A percentile compares a stretch with the other conserved stretches of the same genome.
Evolutionary conservation across 1,140 invertebrate species (phyloP).

Genomic region (Heliconius hewitsoni): DNA sequence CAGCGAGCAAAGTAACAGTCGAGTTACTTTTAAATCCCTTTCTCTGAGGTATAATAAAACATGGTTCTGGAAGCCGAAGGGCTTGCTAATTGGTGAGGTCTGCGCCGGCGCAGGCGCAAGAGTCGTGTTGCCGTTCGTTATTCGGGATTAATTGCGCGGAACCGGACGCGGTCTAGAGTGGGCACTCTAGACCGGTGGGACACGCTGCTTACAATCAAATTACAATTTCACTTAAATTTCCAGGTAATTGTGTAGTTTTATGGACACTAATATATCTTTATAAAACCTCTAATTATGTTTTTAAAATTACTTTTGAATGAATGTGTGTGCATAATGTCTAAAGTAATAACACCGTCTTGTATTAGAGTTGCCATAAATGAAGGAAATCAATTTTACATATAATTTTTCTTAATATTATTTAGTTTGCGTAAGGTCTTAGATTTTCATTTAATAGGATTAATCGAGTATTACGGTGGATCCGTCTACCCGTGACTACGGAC

Average conservation of each 20-base stretch:
- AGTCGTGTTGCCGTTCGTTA: constrained; percentile 71
- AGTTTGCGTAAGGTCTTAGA: too few species aligned
- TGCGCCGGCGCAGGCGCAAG: constrained; percentile 57
- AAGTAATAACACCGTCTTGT: background rate
- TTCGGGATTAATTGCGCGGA: constrained; percentile 76
- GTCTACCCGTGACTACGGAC: too few species aligned
- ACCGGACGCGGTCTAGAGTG: constrained; percentile 62
- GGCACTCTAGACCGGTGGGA: constrained; percentile 36
- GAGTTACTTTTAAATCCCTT: constrained; percentile 21
- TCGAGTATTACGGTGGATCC: too few species aligned
- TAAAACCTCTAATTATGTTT: background rate
- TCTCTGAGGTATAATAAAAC: constrained; percentile 37
- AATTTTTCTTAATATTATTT: too few species aligned
- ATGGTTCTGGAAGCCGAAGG: constrained; percentile 31
- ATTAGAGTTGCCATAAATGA: background rate
- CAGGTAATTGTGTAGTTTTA: constrained; percentile 13
- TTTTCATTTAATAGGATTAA: too few species aligned
- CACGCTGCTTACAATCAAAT: constrained; percentile 40
- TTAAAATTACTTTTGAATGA: background rate
- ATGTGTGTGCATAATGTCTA: background rate
- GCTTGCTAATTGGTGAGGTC: constrained; percentile 66
- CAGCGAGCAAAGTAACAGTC: constrained; percentile 17
- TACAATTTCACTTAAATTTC: constrained; percentile 27
- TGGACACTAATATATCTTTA: constrained; percentile 5
- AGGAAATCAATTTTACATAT: background rate